Conservation (phyloP, 2,888 invertebrate species). For the Plagodis dolabraria region DNA sequence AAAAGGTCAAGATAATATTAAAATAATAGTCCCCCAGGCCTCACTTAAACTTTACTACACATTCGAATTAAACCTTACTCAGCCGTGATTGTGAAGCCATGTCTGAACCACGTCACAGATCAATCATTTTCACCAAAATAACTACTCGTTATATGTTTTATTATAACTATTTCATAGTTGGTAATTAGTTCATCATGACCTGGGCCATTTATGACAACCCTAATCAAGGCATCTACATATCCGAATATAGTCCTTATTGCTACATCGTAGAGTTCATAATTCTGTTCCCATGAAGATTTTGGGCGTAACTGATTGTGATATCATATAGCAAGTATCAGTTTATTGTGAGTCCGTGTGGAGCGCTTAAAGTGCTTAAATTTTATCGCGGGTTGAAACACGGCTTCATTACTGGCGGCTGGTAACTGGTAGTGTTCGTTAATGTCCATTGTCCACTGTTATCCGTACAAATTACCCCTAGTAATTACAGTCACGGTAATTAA, state of each 20-base stretch:
- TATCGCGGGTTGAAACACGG: slow-evolving; percentile 52
- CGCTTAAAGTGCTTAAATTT: slow-evolving; percentile 63
- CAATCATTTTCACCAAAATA: slow-evolving; percentile 16
- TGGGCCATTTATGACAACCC: slow-evolving; percentile 25
- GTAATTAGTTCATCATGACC: slow-evolving; percentile 32
- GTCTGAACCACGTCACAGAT: background rate
- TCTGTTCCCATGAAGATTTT: slow-evolving; percentile 1
- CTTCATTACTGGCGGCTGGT: slow-evolving; percentile 55
- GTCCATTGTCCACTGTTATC: slow-evolving; percentile 19
- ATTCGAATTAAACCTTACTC: background rate
- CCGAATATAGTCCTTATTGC: slow-evolving; percentile 12
- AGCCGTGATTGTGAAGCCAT: background rate
- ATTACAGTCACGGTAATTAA: slow-evolving; percentile 27
- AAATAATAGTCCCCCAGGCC: too few relatives aligned
- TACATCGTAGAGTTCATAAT: slow-evolving; percentile 6
- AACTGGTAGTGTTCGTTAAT: slow-evolving; percentile 19
- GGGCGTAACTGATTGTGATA: slow-evolving; percentile 24
- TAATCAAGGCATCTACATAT: slow-evolving; percentile 2
- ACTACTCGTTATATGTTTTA: slow-evolving; percentile 20
- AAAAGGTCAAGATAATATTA: too few relatives aligned
- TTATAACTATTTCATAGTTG: slow-evolving; percentile 24
- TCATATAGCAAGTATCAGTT: slow-evolving; percentile 32
- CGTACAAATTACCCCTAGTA: slow-evolving; percentile 24
- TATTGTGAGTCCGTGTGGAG: slow-evolving; percentile 48
- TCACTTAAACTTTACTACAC: too few relatives aligned